Evolutionary conservation across 2,113 vertebrate genomes (phyloP).

Genomic region (Tursiops truncatus): DNA sequence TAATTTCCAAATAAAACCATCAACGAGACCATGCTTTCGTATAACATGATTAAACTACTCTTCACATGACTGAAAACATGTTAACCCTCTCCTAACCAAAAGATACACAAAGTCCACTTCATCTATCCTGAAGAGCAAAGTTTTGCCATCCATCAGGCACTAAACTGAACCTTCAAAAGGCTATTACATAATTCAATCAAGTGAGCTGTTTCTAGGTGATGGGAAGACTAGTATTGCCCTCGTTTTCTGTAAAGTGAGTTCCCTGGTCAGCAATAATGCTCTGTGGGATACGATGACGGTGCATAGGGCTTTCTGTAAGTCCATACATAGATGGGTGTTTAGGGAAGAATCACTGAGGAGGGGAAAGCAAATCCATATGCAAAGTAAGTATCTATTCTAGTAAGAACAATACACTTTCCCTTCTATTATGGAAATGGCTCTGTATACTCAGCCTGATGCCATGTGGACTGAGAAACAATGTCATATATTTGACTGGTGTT

Average conservation of each 20-base stretch:
- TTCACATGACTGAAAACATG: neutral
- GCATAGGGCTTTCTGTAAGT: neutral
- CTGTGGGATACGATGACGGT: neutral
- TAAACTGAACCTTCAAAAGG: constrained; percentile 9
- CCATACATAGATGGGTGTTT: neutral
- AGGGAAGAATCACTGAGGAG: neutral
- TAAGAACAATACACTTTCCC: neutral
- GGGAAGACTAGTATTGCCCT: neutral
- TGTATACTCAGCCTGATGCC: neutral
- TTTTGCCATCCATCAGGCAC: neutral
- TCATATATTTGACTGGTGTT: neutral
- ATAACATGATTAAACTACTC: neutral
- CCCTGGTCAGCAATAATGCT: neutral
- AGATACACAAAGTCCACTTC: neutral
- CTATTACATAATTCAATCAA: neutral
- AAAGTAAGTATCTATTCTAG: neutral
- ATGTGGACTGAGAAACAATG: neutral
- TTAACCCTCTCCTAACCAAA: neutral
- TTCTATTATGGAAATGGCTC: neutral
- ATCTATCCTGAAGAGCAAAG: neutral
- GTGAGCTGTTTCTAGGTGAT: neutral
- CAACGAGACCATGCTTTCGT: neutral
- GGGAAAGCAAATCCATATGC: neutral
- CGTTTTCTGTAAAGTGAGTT: constrained; percentile 26
- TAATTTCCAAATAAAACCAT: constrained; percentile 27